Percentiles rank a stretch among this genome's conserved stretches.
These are phyloP conservation scores for Minunthozetes semirufus DNA, from an alignment of 2,888 invertebrate species.

Conservation along the genomic window DNA sequence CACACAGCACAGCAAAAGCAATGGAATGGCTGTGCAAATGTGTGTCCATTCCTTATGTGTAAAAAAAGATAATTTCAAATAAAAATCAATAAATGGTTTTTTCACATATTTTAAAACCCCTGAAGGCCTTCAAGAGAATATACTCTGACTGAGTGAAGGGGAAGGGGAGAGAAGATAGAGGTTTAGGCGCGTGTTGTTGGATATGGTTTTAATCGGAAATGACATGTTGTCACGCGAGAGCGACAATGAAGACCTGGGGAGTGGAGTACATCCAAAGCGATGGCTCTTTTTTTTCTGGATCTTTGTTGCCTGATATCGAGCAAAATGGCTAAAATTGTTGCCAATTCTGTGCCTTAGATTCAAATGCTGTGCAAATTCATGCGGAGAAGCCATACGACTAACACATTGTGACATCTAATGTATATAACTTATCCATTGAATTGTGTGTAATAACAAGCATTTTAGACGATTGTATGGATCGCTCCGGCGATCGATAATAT, in stretches of 20 bases:
- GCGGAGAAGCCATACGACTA: conserved; percentile 17
- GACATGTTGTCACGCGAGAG: conserved; percentile 35
- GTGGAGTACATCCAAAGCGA: conserved; percentile 9
- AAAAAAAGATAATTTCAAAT: conserved; percentile 19
- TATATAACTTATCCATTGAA: neutral
- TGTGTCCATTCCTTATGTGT: conserved; percentile 27
- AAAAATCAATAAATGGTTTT: conserved; percentile 33
- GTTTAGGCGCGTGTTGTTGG: conserved; percentile 23
- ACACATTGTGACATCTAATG: conserved; percentile 14
- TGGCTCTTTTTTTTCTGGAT: conserved; percentile 29
- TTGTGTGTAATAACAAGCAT: conserved; percentile 21
- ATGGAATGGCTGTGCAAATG: neutral
- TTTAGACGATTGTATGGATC: neutral
- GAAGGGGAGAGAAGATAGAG: conserved; percentile 11
- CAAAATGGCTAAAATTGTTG: conserved; percentile 9
- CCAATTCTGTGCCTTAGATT: too few relatives aligned
- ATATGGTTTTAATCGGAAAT: conserved; percentile 36
- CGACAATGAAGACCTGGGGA: conserved; percentile 30
- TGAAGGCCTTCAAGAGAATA: conserved; percentile 28
- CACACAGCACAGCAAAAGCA: too few relatives aligned
- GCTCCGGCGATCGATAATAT: conserved; percentile 1
- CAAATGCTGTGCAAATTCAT: conserved; percentile 24
- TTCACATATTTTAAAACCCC: conserved; percentile 34
- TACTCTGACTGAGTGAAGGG: conserved; percentile 1
- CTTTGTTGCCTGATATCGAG: conserved; percentile 13